Conservation (phyloP, 2,888 invertebrate species). For the Abrostola triplasia region DNA sequence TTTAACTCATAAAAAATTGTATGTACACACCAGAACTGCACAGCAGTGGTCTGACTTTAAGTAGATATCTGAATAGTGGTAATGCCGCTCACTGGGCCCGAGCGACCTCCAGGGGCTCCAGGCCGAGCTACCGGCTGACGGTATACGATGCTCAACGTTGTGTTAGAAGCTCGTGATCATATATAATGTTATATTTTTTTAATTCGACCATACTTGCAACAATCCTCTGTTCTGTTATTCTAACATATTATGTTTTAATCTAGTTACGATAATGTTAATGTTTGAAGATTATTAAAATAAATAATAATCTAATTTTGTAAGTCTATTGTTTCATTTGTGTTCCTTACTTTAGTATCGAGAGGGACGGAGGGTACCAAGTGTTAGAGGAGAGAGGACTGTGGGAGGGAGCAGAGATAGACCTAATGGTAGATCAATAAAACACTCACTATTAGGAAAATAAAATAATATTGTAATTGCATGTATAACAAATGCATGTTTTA, state of each 20-base stretch:
- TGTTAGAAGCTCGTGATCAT: not conserved
- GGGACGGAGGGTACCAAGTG: too few relatives aligned
- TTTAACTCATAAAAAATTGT: too few relatives aligned
- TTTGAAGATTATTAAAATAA: slow-evolving; percentile 47
- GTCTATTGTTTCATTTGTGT: slow-evolving; percentile 10
- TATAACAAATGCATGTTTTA: not conserved
- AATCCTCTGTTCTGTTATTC: slow-evolving; percentile 17
- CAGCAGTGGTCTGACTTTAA: too few relatives aligned
- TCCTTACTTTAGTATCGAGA: not conserved
- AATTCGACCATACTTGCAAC: not conserved
- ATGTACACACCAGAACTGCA: too few relatives aligned
- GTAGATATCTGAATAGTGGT: too few relatives aligned
- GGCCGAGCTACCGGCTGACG: slow-evolving; percentile 1
- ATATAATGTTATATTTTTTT: not conserved
- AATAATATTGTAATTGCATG: not conserved
- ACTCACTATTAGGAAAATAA: not conserved
- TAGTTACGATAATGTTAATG: slow-evolving; percentile 41
- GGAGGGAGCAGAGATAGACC: too few relatives aligned
- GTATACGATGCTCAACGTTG: slow-evolving; percentile 17
- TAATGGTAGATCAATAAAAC: not conserved
- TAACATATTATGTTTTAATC: slow-evolving; percentile 13
- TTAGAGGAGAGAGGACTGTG: too few relatives aligned
- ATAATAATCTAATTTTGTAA: slow-evolving; percentile 11
- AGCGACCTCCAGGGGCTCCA: slow-evolving; percentile 22
- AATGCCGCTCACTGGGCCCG: slow-evolving; percentile 5